Evolutionary conservation across 2,113 vertebrate genomes (phyloP).

Genomic region (Vombatus ursinus): DNA sequence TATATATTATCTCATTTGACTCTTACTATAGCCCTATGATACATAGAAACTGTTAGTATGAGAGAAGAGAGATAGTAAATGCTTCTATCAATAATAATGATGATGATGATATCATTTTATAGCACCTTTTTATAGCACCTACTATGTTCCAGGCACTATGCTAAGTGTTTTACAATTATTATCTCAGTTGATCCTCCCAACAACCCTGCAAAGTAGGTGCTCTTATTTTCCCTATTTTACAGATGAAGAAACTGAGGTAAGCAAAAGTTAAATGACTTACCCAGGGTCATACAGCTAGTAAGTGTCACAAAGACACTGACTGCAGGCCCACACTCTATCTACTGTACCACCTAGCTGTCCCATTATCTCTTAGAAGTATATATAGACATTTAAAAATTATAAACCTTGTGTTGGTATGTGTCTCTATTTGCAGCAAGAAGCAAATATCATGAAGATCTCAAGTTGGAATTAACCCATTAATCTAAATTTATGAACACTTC

Average conservation of each 20-base stretch:
- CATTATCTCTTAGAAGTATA: background rate
- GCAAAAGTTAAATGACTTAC: background rate
- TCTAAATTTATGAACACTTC: background rate
- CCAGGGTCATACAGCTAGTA: background rate
- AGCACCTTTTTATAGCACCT: background rate
- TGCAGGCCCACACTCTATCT: background rate
- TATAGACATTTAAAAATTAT: background rate
- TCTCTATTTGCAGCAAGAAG: background rate
- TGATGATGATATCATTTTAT: background rate
- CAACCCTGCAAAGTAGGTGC: background rate
- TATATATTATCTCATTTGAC: background rate
- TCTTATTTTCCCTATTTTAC: conserved; percentile 5
- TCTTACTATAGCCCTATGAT: background rate
- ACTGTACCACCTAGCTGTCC: background rate
- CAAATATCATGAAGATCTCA: background rate
- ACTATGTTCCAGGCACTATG: background rate
- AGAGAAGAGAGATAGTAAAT: background rate
- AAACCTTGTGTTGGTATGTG: background rate
- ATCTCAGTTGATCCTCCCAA: background rate
- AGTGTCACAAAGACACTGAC: background rate
- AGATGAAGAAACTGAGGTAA: background rate
- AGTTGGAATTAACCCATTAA: background rate
- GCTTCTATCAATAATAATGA: background rate
- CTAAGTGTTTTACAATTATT: background rate
- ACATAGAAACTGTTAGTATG: background rate